Conservation (phyloP, 2,888 invertebrate genomes). For the Invenusta paracnida region DNA sequence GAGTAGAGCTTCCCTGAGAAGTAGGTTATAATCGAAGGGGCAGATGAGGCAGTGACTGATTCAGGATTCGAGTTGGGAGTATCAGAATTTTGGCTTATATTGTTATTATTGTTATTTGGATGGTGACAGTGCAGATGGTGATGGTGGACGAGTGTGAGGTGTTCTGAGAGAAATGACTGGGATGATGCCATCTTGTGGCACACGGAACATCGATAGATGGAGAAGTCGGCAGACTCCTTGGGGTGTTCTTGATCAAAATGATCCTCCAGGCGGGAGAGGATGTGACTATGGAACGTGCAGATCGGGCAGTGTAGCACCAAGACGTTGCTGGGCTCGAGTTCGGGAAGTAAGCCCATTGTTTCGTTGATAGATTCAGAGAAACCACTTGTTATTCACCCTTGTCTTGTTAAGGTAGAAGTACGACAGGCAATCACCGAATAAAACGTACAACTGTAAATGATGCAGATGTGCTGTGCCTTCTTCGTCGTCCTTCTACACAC, state of each 20-base stretch:
- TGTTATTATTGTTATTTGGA: too few species aligned
- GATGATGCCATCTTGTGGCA: constrained; percentile 38
- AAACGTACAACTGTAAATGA: not conserved
- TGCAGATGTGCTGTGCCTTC: not conserved
- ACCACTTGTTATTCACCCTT: constrained; percentile 6
- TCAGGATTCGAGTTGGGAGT: constrained; percentile 14
- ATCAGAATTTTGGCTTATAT: not conserved
- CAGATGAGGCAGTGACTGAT: not conserved
- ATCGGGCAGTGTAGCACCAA: constrained; percentile 34
- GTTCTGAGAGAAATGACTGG: constrained; percentile 29
- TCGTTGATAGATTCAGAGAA: not conserved
- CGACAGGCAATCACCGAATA: too few species aligned
- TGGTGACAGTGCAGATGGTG: constrained; percentile 12
- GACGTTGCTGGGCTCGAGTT: constrained; percentile 33
- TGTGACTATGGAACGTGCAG: constrained; percentile 37
- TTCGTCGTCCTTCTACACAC: too few species aligned
- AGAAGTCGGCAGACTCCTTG: constrained; percentile 32
- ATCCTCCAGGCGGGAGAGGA: constrained; percentile 32
- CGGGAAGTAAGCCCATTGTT: constrained; percentile 37
- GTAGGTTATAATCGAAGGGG: constrained; percentile 21
- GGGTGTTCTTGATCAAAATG: constrained; percentile 39
- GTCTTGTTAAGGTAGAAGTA: too few species aligned
- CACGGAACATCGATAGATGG: constrained; percentile 34
- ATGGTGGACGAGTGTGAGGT: constrained; percentile 37
- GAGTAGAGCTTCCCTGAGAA: constrained; percentile 38